phyloP scores from a whole-genome alignment of 2,888 invertebrate genomes.

The Myathropa florea region DNA sequence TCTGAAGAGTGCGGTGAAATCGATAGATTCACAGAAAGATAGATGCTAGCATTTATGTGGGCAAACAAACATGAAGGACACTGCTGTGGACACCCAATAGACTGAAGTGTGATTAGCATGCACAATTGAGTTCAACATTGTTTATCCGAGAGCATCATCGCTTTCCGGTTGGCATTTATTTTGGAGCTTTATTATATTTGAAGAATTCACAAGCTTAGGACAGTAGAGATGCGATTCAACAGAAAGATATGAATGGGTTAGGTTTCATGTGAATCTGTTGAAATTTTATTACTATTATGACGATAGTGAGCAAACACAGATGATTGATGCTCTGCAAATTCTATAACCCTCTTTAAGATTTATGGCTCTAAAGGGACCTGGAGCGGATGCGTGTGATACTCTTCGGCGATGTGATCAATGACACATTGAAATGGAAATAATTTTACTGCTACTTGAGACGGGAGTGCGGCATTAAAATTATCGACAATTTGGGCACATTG shows the following conservation, averaged over 20 bases:
- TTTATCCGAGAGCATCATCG: conserved; percentile 43
- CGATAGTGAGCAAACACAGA: background rate
- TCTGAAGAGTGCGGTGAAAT: conserved; percentile 30
- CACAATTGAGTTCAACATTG: conserved; percentile 55
- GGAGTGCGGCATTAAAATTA: no score
- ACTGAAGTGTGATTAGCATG: conserved; percentile 55
- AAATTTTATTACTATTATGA: background rate
- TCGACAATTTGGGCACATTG: no score
- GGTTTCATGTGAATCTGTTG: background rate
- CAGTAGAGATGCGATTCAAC: background rate
- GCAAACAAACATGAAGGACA: background rate
- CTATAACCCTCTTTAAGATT: background rate
- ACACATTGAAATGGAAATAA: background rate
- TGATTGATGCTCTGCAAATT: background rate
- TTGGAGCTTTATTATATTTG: conserved; percentile 32
- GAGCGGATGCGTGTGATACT: background rate
- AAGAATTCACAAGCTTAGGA: background rate
- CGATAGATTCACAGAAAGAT: conserved; percentile 45
- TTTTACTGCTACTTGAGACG: background rate
- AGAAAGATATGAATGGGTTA: background rate
- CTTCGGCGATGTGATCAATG: background rate
- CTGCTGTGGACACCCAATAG: background rate
- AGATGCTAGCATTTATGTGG: conserved; percentile 13
- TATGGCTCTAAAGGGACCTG: background rate
- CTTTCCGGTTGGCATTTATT: conserved; percentile 45